phyloP scores from a whole-genome alignment of 2,888 invertebrate genomes.

The Synergus japonicus region DNA sequence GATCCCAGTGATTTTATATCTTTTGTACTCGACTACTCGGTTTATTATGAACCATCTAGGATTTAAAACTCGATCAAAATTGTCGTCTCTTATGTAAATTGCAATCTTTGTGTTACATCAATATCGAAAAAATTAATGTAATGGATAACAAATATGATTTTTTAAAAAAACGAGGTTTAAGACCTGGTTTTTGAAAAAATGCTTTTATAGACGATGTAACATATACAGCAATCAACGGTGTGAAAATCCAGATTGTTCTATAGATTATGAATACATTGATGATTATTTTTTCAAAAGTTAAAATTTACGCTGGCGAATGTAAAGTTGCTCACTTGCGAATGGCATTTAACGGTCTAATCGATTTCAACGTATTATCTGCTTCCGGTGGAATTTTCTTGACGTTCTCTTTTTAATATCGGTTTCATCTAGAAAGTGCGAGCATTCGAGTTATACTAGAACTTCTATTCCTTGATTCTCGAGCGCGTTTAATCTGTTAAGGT shows the following conservation, averaged over 20 bases:
- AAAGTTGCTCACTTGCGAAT: neutral
- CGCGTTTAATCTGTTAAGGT: neutral
- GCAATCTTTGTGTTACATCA: too few relatives aligned
- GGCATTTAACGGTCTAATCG: slow-evolving; percentile 3
- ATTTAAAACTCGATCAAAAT: too few relatives aligned
- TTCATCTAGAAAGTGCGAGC: slow-evolving; percentile 62
- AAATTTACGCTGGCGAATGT: neutral
- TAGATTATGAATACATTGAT: neutral
- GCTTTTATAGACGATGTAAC: too few relatives aligned
- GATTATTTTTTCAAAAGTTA: neutral
- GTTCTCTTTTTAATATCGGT: slow-evolving; percentile 56
- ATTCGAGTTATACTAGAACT: slow-evolving; percentile 43
- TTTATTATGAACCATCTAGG: too few relatives aligned
- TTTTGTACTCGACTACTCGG: too few relatives aligned
- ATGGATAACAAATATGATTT: too few relatives aligned
- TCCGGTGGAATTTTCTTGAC: slow-evolving; percentile 41
- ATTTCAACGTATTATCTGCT: neutral
- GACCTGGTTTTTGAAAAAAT: too few relatives aligned
- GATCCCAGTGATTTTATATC: too few relatives aligned
- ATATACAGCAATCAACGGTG: neutral
- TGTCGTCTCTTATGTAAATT: too few relatives aligned
- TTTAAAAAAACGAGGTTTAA: too few relatives aligned
- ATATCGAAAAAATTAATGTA: too few relatives aligned
- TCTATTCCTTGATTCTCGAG: neutral
- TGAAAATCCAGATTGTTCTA: neutral